Evolutionary conservation across 2,797 vertebrate genomes (phyloP), one percentile per base, ranked within the genome.

Genomic region (Phalloptychus januarius): DNA sequence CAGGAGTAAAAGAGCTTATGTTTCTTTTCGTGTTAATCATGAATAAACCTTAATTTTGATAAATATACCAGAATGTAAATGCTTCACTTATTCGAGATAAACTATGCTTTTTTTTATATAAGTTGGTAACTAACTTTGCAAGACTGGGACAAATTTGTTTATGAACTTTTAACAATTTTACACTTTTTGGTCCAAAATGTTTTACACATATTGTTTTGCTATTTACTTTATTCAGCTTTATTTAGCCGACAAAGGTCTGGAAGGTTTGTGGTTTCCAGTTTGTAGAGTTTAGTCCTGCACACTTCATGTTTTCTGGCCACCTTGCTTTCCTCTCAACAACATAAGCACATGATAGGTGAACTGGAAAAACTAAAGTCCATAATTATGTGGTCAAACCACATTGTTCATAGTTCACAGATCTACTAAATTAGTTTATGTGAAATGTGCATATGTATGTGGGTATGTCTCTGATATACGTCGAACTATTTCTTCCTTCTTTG

Each of bases 391-490:
- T 11, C 20, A 67, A 65, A 65, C 61, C 61, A 23, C 33, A 65
- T 8, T 23, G 15, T 33, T 61, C 58, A 61, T 33, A 33, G 5
- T 36, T 28, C 31, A 63, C 31, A 63, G 58, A 63, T 63, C 58
- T 63, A 36, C 31, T 15, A 50, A 72, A 61, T 74, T 78, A 50
- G 65, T 18, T 56, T 8, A 78, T 54, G 73, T 45, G 46, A 50
- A 50, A 50, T 75, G 31, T 31, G 70, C n/a, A 5, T 71, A 76
- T 18, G 71, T 38, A 79, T 15, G 61, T 40, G 25, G 11, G 36
- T 28, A 23, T 56, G 52, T 45, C 63, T n/a, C 25, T 46, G 31
- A 42, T 23, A 16, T 2, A 56, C 45, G 4, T 33, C 4, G 1
- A 48, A 58, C 42, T 48, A 38, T 72, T 40, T 79, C 31, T 74